phyloP scores from a whole-genome alignment of 2,113 vertebrate species.

The Globicephala melas region DNA sequence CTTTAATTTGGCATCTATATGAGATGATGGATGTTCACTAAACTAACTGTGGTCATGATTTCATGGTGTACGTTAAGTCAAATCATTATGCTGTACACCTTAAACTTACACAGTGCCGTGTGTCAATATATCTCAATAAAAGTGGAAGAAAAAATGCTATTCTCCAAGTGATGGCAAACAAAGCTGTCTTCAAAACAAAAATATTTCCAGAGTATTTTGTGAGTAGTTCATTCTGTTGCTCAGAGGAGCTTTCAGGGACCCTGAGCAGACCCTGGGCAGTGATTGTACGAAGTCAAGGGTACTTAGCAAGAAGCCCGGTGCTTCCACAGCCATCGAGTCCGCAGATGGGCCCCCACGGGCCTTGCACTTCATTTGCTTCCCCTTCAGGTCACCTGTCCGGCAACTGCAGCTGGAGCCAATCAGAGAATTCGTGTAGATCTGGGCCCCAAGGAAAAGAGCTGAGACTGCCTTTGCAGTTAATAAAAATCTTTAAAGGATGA shows the following conservation, averaged over 20 bases:
- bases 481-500: background rate
- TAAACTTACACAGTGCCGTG: background rate
- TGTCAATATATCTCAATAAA: background rate
- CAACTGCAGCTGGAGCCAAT: background rate
- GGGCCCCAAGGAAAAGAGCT: background rate
- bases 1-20: background rate
- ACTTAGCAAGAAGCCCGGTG: background rate
- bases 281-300: background rate
- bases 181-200: slow-evolving; percentile 10
- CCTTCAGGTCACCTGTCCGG: background rate
- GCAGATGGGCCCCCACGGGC: background rate
- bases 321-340: background rate
- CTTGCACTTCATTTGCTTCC: background rate
- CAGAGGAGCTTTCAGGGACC: background rate
- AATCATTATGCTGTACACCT: background rate
- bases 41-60: background rate
- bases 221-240: background rate
- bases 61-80: background rate
- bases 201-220: background rate
- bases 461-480: background rate
- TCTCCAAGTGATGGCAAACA: background rate
- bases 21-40: background rate
- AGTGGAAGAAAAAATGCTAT: background rate
- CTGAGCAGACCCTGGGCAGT: background rate
- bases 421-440: background rate